Evolutionary conservation across 30 jellyfish, hydroid and myxozoan species (phyloP), one percentile per base, ranked within the genome.

Genomic region (Mastigias papua): DNA sequence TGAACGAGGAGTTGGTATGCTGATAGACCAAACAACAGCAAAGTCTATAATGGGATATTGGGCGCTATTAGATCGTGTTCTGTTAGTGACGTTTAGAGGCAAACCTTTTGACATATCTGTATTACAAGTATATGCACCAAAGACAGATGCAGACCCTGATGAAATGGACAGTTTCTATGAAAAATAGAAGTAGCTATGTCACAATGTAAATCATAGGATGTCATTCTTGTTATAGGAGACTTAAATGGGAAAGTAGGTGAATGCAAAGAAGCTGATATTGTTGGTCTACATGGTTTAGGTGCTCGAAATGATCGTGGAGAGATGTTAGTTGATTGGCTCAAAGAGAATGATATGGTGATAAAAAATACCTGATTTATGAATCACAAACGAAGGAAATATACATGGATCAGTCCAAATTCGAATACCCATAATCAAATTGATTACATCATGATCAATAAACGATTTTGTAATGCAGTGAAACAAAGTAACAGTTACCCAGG

Each of bases 1-100:
- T n/a, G n/a, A n/a, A n/a, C n/a, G 73, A 68, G 78, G 29, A 73
- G 71, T 73, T 73, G 85, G 85, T 73, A 73, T 73, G 85, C 85
- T 73, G 34, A 42, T 49, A 42, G 85, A 73, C 85, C 85, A 73
- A 33, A 34, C 85, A 73, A 73, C 85, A 73, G 76, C 85, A 73
- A 61, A 61, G 85, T 73, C 71, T 42, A 49, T 73, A 76, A 73
- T 73, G 64, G n/a, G n/a, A n/a, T n/a, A n/a, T n/a, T n/a, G n/a
- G n/a, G n/a, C n/a, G n/a, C n/a, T n/a, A n/a, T n/a, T 64, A 6
- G 85, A 73, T 49, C 85, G 70, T 13, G 76, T 73, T 10, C 31
- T 73, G 34, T 76, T 49, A 8, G 85, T 49, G 85, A 73, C 31
- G 85, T 73, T 73, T 76, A 73, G 70, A 49, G 85, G 85, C 85